These are phyloP conservation scores for Calameuta pallipes DNA, from an alignment of 2,888 invertebrate species.

Conservation along the genomic window DNA sequence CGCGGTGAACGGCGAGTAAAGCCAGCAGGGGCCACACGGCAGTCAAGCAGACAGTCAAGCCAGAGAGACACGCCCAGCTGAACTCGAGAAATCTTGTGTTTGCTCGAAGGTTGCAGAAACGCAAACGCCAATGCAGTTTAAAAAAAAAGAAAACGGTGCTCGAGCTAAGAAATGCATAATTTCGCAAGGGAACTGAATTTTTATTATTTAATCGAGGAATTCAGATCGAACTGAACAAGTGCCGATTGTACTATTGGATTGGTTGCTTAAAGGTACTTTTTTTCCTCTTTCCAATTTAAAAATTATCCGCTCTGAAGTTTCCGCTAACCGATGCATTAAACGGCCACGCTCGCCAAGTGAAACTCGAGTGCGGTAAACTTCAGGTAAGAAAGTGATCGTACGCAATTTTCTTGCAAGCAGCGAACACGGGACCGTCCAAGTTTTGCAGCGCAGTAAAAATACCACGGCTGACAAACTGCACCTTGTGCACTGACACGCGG, in stretches of 20 bases:
- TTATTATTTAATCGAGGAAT: background rate
- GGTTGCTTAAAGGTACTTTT: background rate
- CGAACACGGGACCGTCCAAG: background rate
- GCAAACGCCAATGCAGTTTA: background rate
- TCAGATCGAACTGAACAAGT: background rate
- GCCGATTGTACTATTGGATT: background rate
- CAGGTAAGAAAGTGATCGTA: background rate
- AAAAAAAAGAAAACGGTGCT: background rate
- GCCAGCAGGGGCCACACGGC: background rate
- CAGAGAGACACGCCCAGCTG: conserved; percentile 18
- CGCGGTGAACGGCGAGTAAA: background rate
- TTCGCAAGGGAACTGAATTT: background rate
- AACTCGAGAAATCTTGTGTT: conserved; percentile 21
- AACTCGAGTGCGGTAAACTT: background rate
- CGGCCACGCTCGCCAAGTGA: background rate
- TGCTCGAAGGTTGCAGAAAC: background rate
- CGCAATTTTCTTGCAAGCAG: background rate
- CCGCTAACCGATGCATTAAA: background rate
- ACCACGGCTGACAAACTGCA: background rate
- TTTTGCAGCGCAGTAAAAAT: background rate
- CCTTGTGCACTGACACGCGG: background rate
- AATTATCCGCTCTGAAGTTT: background rate
- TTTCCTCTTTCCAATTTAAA: conserved; percentile 3
- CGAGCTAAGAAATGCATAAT: background rate
- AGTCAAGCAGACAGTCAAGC: background rate